Conservation (phyloP, 2,113 vertebrate species). For the Hemiscyllium ocellatum region DNA sequence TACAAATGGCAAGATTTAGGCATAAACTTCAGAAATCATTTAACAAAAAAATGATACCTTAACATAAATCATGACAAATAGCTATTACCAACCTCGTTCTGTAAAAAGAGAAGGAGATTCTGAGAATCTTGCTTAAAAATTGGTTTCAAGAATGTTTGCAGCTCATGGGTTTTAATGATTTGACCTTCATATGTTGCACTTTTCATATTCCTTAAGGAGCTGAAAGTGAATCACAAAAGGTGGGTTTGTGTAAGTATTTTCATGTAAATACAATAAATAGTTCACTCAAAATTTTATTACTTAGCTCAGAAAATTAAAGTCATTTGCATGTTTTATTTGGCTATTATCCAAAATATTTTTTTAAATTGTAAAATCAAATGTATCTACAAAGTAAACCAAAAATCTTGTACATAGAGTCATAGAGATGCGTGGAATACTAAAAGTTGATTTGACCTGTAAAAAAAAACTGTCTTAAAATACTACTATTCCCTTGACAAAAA, state of each 20-base stretch:
- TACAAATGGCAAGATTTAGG: slow-evolving; percentile 44
- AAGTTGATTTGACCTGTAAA: background rate
- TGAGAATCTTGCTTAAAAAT: slow-evolving; percentile 41
- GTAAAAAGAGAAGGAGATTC: slow-evolving; percentile 50
- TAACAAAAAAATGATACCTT: slow-evolving; percentile 36
- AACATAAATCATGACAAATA: slow-evolving; percentile 20
- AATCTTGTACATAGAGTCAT: background rate
- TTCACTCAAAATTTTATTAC: background rate
- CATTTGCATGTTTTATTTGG: background rate
- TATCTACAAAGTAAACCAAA: background rate
- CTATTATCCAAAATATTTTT: background rate
- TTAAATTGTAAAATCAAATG: background rate
- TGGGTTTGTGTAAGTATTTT: background rate
- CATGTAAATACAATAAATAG: background rate
- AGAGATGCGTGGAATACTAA: background rate
- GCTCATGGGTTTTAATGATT: slow-evolving; percentile 42
- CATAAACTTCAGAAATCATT: slow-evolving; percentile 2
- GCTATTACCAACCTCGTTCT: slow-evolving; percentile 43
- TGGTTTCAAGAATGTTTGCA: slow-evolving; percentile 40
- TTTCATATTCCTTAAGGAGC: slow-evolving; percentile 47
- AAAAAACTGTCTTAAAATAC: background rate
- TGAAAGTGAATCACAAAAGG: slow-evolving; percentile 45
- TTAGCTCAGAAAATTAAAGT: background rate
- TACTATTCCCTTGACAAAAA: too few species aligned
- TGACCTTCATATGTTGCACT: slow-evolving; percentile 45